These are phyloP conservation scores for Phocoena sinus DNA, from an alignment of 2,113 vertebrate species.

Conservation along the genomic window DNA sequence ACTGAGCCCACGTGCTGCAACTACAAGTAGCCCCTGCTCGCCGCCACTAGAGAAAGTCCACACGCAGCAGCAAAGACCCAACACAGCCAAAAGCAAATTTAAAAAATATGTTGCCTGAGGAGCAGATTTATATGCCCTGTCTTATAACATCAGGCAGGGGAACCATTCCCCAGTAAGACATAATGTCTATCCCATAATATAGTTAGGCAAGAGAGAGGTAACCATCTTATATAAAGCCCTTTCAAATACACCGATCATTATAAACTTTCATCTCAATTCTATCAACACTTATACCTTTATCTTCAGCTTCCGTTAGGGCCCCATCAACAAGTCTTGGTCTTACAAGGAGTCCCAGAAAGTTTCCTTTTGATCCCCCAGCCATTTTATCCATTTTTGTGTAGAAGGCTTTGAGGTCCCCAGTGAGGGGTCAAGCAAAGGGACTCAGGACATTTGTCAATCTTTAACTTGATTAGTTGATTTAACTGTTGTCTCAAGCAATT, in stretches of 20 bases:
- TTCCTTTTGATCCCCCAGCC: background rate
- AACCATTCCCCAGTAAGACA: background rate
- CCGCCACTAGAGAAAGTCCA: too few relatives aligned
- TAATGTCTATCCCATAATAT: background rate
- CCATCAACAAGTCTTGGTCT: background rate
- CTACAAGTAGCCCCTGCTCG: too few relatives aligned
- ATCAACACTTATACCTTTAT: background rate
- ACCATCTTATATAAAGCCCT: background rate
- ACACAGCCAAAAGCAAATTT: too few relatives aligned
- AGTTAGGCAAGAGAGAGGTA: background rate
- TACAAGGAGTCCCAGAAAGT: background rate
- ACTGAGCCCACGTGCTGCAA: too few relatives aligned
- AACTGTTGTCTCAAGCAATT: background rate
- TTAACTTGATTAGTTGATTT: background rate
- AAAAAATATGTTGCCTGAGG: background rate
- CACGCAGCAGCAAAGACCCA: too few relatives aligned
- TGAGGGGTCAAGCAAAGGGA: background rate
- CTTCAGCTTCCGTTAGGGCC: background rate
- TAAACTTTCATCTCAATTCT: background rate
- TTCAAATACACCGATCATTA: background rate
- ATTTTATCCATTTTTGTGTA: background rate
- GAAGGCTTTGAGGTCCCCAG: background rate
- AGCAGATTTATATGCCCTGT: background rate
- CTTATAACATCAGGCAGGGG: background rate
- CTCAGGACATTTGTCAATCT: background rate